Evolutionary conservation across 2,113 vertebrate species (phyloP).

Genomic region (Istiophorus platypterus): DNA sequence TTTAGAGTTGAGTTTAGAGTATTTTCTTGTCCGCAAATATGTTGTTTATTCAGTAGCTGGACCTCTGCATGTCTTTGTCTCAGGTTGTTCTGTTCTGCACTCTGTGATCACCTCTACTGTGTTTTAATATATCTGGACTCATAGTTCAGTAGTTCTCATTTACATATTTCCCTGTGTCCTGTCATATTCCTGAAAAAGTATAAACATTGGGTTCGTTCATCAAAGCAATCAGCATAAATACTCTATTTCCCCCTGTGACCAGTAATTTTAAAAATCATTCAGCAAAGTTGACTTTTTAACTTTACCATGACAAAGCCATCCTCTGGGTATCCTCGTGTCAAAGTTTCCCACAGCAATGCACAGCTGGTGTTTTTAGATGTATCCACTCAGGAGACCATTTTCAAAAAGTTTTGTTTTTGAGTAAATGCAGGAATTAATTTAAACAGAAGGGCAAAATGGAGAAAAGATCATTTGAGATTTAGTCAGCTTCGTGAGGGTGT

Average conservation of each 20-base stretch:
- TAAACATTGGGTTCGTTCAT: too few relatives aligned
- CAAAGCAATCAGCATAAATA: neutral
- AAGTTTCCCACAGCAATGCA: neutral
- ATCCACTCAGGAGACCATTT: neutral
- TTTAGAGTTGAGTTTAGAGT: neutral
- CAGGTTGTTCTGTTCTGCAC: neutral
- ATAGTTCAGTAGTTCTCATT: neutral
- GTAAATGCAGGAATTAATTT: neutral
- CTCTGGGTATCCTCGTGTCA: neutral
- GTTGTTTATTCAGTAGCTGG: neutral
- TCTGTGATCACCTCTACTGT: neutral
- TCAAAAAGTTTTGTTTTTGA: neutral
- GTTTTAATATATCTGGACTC: neutral
- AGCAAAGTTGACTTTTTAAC: neutral
- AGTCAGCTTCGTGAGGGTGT: neutral
- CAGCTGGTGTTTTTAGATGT: conserved; percentile 3
- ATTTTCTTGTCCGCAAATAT: neutral
- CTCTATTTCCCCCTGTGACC: neutral
- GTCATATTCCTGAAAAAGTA: neutral
- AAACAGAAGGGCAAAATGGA: conserved; percentile 4
- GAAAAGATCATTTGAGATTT: neutral
- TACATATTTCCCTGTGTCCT: neutral
- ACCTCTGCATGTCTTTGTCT: neutral
- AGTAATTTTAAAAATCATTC: neutral
- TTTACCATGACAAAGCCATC: neutral